Base-by-base conservation (phyloP, 2,113 vertebrate species). In the Rhineura floridana region DNA sequence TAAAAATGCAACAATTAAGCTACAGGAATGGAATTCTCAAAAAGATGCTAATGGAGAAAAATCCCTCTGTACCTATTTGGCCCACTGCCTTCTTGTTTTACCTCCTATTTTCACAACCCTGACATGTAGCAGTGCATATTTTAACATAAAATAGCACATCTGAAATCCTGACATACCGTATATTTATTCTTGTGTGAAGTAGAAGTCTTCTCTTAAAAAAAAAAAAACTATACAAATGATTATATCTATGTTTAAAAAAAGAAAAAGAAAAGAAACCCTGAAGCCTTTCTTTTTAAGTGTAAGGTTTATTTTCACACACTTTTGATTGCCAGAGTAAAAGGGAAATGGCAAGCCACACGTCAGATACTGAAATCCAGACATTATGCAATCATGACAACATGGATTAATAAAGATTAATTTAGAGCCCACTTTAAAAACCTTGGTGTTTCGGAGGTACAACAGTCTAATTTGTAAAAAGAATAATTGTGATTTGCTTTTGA, bases 291-390 rank as follows among this genome's bases (percentile, higher is more conserved):
- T 95, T 95, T 94, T 93, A 95, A 95, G 85, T 86, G 73, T 82
- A 94, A 95, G 82, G 92, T 97, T 98, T 97, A 96, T 97, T 97
- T 98, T 97, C 95, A 93, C 95, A 93, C 96, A 96, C 90, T 96
- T 96, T 90, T 97, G 96, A 97, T 96, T 97, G 96, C 94, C 90
- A 87, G 89, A 94, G 91, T 95, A 95, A 95, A 92, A 95, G 91
- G 94, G 95, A 95, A 95, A 48, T 87, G 93, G 90, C 92, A 86
- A 67, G 76, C 88, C 59, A 5, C 91, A 93, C 86, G 93, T 95
- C 93, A 94, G 94, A 93, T 94, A 92, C 92, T 96, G 94, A 93
- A 89, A 91, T 94, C 90, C 94, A 96, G 93, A 96, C 95, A 94
- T 96, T 96, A 95, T 96, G 95, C 94, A 97, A 92, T 95, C 95